Conservation (phyloP, 2,797 vertebrate genomes). For the Oreochromis grahami region DNA sequence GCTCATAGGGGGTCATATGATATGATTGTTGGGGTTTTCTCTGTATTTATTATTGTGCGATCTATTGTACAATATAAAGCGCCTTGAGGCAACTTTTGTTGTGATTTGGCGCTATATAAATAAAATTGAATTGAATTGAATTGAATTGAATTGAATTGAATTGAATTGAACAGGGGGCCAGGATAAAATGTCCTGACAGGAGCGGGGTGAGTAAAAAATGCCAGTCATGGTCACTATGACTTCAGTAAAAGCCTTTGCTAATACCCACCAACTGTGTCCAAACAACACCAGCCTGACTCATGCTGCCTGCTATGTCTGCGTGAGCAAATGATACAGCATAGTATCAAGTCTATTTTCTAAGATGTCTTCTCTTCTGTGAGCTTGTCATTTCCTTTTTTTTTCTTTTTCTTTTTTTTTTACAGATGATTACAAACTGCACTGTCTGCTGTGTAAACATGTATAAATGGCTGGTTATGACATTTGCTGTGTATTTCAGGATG, state of each 20-base stretch:
- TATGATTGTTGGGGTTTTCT: too few relatives aligned
- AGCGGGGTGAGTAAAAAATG: constrained; percentile 25
- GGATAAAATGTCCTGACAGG: constrained; percentile 5
- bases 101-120: too few relatives aligned
- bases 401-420: background rate
- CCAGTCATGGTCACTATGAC: constrained; percentile 35
- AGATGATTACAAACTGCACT: background rate
- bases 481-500: constrained; percentile 78
- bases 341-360: constrained; percentile 25
- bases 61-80: too few relatives aligned
- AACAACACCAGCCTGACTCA: constrained; percentile 65
- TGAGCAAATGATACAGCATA: background rate
- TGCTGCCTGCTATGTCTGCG: constrained; percentile 27
- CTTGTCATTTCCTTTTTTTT: background rate
- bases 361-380: background rate
- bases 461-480: background rate
- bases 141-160: too few relatives aligned
- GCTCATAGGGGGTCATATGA: too few relatives aligned
- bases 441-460: background rate
- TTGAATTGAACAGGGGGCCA: background rate
- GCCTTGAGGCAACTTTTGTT: too few relatives aligned
- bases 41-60: too few relatives aligned
- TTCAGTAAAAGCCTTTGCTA: constrained; percentile 49
- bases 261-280: constrained; percentile 64
- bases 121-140: too few relatives aligned